Percentiles rank a stretch among this genome's conserved stretches.
These are phyloP conservation scores for Ctenicera cuprea DNA, from an alignment of 2,888 invertebrate genomes.

Conservation along the genomic window DNA sequence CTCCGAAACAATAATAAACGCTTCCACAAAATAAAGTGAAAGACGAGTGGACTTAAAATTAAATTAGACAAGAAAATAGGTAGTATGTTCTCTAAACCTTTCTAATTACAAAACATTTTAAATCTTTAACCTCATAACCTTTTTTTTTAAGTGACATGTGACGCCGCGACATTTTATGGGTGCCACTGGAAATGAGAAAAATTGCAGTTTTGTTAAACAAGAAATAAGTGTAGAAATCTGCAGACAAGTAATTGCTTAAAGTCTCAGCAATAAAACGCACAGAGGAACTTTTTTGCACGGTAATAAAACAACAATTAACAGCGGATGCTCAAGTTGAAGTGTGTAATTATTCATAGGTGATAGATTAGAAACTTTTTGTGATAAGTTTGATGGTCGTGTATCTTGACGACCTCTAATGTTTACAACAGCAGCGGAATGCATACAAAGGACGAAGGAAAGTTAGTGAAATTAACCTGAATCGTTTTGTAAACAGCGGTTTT, in stretches of 20 bases:
- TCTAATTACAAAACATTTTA: constrained; percentile 20
- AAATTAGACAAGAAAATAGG: not conserved
- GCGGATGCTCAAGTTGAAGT: not conserved
- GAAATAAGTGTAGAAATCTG: too few relatives aligned
- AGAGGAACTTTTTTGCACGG: not conserved
- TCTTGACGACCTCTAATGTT: constrained; percentile 3
- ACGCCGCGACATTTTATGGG: not conserved
- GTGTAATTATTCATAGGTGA: not conserved
- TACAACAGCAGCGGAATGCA: not conserved
- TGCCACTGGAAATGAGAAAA: not conserved
- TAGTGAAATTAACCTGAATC: constrained; percentile 24
- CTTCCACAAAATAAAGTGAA: not conserved
- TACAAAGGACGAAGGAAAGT: constrained; percentile 19
- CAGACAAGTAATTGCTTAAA: too few relatives aligned
- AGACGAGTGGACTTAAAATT: not conserved
- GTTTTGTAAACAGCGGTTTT: constrained; percentile 14
- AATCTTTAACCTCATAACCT: constrained; percentile 18
- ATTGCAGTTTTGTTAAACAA: too few relatives aligned
- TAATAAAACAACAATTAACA: constrained; percentile 18
- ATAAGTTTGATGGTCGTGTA: constrained; percentile 18
- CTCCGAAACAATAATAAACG: not conserved
- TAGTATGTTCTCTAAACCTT: not conserved
- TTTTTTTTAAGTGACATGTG: constrained; percentile 2
- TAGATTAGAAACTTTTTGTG: not conserved
- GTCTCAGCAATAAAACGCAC: not conserved